Evolutionary conservation across 2,113 vertebrate species (phyloP), one percentile per base, ranked within the genome.

Genomic region (Trogon melanurus): DNA sequence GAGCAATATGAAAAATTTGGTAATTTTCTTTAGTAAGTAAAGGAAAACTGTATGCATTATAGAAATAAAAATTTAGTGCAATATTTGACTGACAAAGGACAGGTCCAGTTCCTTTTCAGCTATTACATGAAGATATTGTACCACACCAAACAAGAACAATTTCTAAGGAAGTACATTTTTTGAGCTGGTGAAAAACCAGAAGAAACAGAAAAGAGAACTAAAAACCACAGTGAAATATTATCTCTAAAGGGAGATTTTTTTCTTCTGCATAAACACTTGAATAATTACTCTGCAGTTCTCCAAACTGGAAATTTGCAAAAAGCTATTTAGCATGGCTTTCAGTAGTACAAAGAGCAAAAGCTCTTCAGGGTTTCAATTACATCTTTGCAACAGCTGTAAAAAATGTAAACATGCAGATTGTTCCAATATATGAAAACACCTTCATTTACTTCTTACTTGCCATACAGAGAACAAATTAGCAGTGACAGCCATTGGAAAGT

Each of bases 351-450:
- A 93, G 48, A 96, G 53, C 53, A 88, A 70, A 93, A 90, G 66
- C 41, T 82, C 61, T 96, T 97, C 75, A 74, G 44, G 34, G 64
- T 90, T 91, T 84, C 89, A 93, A 88, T 93, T 73, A 72, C 78
- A 38, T 86, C 66, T 91, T 91, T 92, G 45, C 75, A 79, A 75
- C 26, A 96, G 61, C 61, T 91, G 54, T 85, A 93, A 94, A 93
- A 97, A 94, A 91, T 58, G 34, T 93, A 69, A 97, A 57, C 64
- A 85, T 76, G 51, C 54, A 95, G 50, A 62, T 62, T 94, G 65
- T 54, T 75, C 30, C 73, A 74, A 65, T 74, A 65, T 38, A 67
- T 83, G 81, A 94, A 96, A 95, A 91, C 56, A 88, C 38, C 83
- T 86, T 74, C 36, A 65, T 78, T 74, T 93, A 86, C 73, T 74